A percentile compares a stretch with the other conserved stretches of the same genome.
phyloP scores from a whole-genome alignment of 2,888 invertebrate genomes.

The Bedellia somnulentella region DNA sequence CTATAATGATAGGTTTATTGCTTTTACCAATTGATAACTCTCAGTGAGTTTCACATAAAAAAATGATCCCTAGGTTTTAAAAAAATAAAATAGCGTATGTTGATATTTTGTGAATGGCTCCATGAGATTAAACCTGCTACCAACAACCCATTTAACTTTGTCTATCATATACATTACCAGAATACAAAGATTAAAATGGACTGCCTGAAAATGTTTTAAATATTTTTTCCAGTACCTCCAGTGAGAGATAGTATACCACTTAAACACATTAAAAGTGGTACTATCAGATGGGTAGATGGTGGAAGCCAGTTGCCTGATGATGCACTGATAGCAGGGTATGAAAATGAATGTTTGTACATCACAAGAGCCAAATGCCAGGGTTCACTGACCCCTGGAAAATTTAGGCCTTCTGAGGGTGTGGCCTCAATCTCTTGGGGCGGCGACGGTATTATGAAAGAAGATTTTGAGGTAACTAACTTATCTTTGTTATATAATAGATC shows the following conservation, averaged over 20 bases:
- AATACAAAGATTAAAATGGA: too few relatives aligned
- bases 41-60: too few relatives aligned
- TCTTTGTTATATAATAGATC: too few relatives aligned
- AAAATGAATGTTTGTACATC: slow-evolving; percentile 7
- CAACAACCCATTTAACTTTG: too few relatives aligned
- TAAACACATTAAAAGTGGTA: not conserved
- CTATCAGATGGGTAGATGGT: not conserved
- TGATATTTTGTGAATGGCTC: too few relatives aligned
- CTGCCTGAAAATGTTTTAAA: too few relatives aligned
- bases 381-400: slow-evolving; percentile 9
- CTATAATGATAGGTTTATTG: too few relatives aligned
- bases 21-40: too few relatives aligned
- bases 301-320: slow-evolving; percentile 1
- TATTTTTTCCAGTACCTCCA: not conserved
- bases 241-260: not conserved
- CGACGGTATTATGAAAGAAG: slow-evolving; percentile 2
- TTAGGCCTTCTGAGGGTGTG: slow-evolving; percentile 3
- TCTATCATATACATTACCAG: too few relatives aligned
- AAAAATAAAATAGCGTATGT: too few relatives aligned
- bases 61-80: too few relatives aligned
- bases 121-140: too few relatives aligned
- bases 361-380: slow-evolving; percentile 7
- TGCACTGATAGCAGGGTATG: slow-evolving; percentile 8
- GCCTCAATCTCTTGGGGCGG: slow-evolving; percentile 9
- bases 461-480: slow-evolving; percentile 1